Conservation (phyloP, 1,140 invertebrate genomes). For the Hylaeus volcanicus region DNA sequence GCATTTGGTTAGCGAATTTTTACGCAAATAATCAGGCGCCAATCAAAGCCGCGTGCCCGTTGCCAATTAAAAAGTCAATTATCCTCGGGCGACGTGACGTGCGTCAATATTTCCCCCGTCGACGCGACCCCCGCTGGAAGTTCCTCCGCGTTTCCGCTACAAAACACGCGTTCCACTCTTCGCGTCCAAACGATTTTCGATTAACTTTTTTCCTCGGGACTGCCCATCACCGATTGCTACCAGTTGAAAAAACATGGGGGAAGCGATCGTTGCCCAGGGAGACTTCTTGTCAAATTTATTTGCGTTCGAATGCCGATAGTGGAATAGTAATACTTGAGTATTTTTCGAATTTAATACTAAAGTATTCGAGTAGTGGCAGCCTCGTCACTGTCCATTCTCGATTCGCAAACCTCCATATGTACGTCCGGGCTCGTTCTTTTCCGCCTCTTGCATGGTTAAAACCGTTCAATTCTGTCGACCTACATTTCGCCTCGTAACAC, state of each 20-base stretch:
- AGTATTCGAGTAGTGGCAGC: no score
- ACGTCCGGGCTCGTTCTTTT: not conserved
- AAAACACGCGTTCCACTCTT: not conserved
- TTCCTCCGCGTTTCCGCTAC: not conserved
- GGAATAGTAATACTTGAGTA: no score
- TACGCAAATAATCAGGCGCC: no score
- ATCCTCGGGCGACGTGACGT: not conserved
- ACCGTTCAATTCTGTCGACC: conserved; percentile 22
- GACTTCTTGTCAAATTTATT: no score
- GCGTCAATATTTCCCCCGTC: not conserved
- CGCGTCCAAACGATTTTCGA: not conserved
- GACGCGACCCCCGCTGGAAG: not conserved
- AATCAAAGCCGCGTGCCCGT: not conserved
- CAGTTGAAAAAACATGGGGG: no score
- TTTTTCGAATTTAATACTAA: no score
- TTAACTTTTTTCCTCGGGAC: not conserved
- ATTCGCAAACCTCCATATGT: no score
- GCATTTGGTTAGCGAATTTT: no score
- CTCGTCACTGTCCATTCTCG: no score
- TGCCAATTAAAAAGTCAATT: conserved; percentile 16
- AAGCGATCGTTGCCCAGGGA: not conserved
- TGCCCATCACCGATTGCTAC: not conserved
- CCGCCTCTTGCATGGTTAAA: not conserved
- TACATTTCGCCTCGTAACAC: conserved; percentile 5
- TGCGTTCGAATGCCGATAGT: no score